phyloP scores from a whole-genome alignment of 64 coral and sea anemone genomes.

The Stichodactyla mertensii region DNA sequence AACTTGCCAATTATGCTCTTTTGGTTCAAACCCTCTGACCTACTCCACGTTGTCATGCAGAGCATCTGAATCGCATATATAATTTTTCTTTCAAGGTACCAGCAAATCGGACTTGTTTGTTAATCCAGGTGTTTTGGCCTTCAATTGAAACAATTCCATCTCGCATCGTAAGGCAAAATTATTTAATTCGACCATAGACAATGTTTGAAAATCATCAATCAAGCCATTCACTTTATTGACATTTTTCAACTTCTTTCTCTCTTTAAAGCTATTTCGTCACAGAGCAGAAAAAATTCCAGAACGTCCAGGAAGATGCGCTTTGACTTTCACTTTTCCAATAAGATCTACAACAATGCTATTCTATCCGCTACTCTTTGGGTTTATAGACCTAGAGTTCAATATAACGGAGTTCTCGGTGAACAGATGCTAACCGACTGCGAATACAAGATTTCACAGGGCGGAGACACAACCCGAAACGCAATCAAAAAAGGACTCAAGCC shows the following conservation, averaged over 20 bases:
- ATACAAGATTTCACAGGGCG: not conserved
- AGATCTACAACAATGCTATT: conserved; percentile 1
- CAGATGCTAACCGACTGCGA: conserved; percentile 8
- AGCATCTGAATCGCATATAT: too few species aligned
- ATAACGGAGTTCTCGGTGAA: not conserved
- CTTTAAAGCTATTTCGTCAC: not conserved
- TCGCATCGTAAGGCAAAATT: too few species aligned
- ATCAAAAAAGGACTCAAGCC: not conserved
- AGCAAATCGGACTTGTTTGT: too few species aligned
- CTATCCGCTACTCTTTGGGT: not conserved
- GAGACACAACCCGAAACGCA: not conserved
- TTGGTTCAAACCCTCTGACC: too few species aligned
- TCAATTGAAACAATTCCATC: too few species aligned
- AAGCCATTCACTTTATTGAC: not conserved
- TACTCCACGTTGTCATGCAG: too few species aligned
- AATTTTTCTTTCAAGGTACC: too few species aligned
- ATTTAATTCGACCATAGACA: not conserved
- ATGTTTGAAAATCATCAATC: not conserved
- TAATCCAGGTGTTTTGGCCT: too few species aligned
- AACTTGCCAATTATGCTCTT: too few species aligned
- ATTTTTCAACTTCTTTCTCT: not conserved
- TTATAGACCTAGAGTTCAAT: not conserved
- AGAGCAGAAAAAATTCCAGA: not conserved
- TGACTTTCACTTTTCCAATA: conserved; percentile 17
- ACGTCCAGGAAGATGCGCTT: conserved; percentile 7